Conservation (phyloP, 2,797 vertebrate genomes). For the Xerus rutilus region DNA sequence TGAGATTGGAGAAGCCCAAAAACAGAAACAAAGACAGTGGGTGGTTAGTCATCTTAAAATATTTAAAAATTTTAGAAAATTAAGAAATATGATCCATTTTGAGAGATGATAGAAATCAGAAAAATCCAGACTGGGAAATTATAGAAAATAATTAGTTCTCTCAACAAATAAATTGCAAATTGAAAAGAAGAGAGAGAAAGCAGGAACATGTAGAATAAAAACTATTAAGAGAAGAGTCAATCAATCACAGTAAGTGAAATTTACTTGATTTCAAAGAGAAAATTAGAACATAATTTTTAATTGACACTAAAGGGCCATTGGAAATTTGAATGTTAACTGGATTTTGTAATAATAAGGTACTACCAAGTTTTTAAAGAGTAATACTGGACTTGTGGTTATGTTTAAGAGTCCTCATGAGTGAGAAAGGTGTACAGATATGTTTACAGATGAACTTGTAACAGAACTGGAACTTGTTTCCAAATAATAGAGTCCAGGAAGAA, state of each 20-base stretch:
- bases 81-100: constrained; percentile 52
- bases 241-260: neutral
- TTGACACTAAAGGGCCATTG: neutral
- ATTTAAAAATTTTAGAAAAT: constrained; percentile 40
- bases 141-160: constrained; percentile 16
- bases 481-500: neutral
- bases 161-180: constrained; percentile 40
- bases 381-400: neutral
- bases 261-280: constrained; percentile 29
- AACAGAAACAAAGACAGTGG: constrained; percentile 14
- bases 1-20: neutral
- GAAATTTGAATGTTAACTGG: neutral
- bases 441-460: neutral
- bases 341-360: constrained; percentile 31
- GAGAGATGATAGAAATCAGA: constrained; percentile 62
- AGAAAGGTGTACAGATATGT: neutral
- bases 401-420: neutral
- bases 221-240: neutral
- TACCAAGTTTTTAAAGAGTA: neutral
- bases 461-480: neutral
- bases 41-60: constrained; percentile 24
- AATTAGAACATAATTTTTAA: neutral
- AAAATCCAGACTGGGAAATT: constrained; percentile 41
- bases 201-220: neutral
- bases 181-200: neutral